These are phyloP conservation scores for Listronotus bonariensis DNA, from an alignment of 1,140 invertebrate genomes.

Conservation along the genomic window DNA sequence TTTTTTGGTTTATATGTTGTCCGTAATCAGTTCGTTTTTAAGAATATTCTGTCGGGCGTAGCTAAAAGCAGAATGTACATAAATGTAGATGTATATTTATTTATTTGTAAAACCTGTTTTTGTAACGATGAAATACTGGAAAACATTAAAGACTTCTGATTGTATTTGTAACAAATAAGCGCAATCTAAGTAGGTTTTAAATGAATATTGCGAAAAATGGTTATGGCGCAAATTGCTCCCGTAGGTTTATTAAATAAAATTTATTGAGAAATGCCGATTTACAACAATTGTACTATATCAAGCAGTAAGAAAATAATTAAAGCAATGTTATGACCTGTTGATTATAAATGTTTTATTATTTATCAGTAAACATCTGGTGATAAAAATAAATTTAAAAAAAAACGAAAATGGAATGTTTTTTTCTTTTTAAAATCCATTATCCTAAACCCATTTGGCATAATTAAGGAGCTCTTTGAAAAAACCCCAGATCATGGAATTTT, in stretches of 20 bases:
- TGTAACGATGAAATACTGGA: conserved; percentile 23
- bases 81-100: conserved; percentile 38
- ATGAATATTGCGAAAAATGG: conserved; percentile 8
- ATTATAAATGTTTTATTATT: conserved; percentile 27
- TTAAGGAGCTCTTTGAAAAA: no score
- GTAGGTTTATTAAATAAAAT: conserved; percentile 25
- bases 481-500: no score
- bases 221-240: conserved; percentile 7
- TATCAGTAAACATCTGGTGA: conserved; percentile 25
- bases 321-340: conserved; percentile 33
- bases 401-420: no score
- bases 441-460: no score
- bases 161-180: conserved; percentile 16
- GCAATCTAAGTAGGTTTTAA: conserved; percentile 22
- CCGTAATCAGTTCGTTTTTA: conserved; percentile 9
- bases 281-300: conserved; percentile 6
- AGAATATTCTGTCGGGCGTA: conserved; percentile 10
- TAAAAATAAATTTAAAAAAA: conserved; percentile 24
- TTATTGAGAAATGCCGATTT: conserved; percentile 7
- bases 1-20: conserved; percentile 12
- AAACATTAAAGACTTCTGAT: conserved; percentile 12
- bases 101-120: conserved; percentile 32
- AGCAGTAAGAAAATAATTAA: conserved; percentile 3
- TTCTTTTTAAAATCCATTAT: no score
- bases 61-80: conserved; percentile 19